These are phyloP conservation scores for Stegostoma tigrinum DNA, from an alignment of 2,113 vertebrate genomes.

Conservation along the genomic window DNA sequence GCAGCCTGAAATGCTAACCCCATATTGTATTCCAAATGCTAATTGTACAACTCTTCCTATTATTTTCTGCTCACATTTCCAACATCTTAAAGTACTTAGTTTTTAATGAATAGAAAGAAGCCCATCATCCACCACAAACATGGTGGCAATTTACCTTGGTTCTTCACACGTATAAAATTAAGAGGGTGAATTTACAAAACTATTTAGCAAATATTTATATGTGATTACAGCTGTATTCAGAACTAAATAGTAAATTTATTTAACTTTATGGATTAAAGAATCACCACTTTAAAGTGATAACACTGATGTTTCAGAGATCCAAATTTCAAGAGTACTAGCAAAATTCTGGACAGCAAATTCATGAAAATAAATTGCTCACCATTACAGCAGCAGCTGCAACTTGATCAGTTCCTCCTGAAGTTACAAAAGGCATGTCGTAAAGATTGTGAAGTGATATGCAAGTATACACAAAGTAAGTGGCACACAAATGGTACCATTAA, in stretches of 20 bases:
- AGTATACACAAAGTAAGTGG: neutral
- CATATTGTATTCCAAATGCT: too few species aligned
- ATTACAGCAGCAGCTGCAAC: conserved; percentile 41
- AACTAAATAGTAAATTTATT: neutral
- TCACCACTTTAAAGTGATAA: neutral
- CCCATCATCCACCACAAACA: neutral
- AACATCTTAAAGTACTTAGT: too few species aligned
- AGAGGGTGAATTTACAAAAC: neutral
- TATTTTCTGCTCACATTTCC: too few species aligned
- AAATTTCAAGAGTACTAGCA: neutral
- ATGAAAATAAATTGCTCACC: conserved; percentile 41
- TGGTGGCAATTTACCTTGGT: neutral
- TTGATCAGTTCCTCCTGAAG: conserved; percentile 43
- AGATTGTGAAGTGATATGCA: neutral
- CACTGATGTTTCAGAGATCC: neutral
- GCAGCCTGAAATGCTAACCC: too few species aligned
- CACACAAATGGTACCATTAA: neutral
- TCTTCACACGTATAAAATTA: neutral
- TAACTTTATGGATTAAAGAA: neutral
- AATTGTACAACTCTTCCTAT: too few species aligned
- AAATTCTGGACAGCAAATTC: neutral
- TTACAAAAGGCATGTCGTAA: neutral
- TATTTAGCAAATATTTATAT: neutral
- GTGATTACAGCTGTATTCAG: neutral
- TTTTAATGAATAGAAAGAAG: too few species aligned